A percentile compares a stretch with the other conserved stretches of the same genome.
These are phyloP conservation scores for Phengaris arion DNA, from an alignment of 2,888 invertebrate genomes.

Conservation along the genomic window DNA sequence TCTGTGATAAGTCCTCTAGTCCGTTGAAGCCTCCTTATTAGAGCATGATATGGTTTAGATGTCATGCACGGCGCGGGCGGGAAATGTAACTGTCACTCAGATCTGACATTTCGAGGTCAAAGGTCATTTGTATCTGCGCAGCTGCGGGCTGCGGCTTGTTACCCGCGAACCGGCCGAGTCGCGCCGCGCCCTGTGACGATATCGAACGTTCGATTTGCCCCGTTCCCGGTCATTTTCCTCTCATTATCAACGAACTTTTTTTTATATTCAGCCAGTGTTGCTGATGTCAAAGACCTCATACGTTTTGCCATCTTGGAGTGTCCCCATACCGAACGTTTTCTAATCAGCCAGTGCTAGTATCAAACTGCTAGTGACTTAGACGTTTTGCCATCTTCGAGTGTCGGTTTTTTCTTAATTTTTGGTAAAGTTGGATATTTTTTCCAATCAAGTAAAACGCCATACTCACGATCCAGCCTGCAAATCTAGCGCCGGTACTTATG, in stretches of 20 bases:
- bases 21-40: neutral
- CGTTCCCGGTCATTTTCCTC: neutral
- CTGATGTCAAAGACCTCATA: too few relatives aligned
- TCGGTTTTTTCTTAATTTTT: too few relatives aligned
- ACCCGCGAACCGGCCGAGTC: slow-evolving; percentile 3
- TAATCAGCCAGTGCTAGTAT: too few relatives aligned
- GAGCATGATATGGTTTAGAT: neutral
- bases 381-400: too few relatives aligned
- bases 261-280: neutral
- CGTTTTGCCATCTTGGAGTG: too few relatives aligned
- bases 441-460: too few relatives aligned
- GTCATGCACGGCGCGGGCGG: neutral
- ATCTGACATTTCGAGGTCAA: slow-evolving; percentile 18
- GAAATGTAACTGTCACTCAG: neutral
- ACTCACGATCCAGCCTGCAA: too few relatives aligned
- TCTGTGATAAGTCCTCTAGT: too few relatives aligned
- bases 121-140: neutral
- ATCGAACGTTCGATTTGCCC: neutral
- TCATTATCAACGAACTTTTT: neutral
- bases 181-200: slow-evolving; percentile 4
- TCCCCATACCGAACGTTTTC: too few relatives aligned
- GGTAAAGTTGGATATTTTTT: too few relatives aligned
- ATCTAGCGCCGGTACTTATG: too few relatives aligned
- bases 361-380: too few relatives aligned
- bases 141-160: slow-evolving; percentile 3